phyloP scores from a whole-genome alignment of 2,797 vertebrate genomes.

The Necrosyrtes monachus region DNA sequence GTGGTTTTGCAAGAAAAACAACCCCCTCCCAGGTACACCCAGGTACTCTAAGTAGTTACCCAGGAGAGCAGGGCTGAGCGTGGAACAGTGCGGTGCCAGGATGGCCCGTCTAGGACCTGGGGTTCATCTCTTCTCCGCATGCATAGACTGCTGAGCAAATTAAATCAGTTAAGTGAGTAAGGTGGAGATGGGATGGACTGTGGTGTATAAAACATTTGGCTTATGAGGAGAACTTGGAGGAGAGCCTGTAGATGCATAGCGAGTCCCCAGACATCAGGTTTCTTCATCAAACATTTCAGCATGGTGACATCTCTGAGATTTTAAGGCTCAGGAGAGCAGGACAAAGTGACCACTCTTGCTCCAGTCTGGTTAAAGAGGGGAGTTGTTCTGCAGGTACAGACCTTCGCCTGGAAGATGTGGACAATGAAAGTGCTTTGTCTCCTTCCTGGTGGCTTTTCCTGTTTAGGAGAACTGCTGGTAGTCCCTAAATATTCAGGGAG shows the following conservation, averaged over 20 bases:
- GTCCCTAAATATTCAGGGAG: not conserved
- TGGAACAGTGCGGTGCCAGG: not conserved
- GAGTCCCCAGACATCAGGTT: not conserved
- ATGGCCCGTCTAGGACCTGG: not conserved
- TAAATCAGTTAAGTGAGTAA: not conserved
- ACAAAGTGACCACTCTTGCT: not conserved
- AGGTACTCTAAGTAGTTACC: not conserved
- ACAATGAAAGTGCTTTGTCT: not conserved
- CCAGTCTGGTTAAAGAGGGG: not conserved
- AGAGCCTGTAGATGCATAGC: rapidly evolving
- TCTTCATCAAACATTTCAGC: not conserved
- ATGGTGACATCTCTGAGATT: not conserved
- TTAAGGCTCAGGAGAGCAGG: not conserved
- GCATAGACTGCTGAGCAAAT: not conserved
- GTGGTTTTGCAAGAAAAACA: not conserved
- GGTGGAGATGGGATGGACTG: not conserved
- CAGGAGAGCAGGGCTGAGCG: not conserved
- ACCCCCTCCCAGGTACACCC: not conserved
- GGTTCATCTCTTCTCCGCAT: not conserved
- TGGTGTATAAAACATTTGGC: not conserved
- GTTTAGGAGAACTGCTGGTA: not conserved
- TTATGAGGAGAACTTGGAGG: not conserved
- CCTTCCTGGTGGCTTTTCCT: not conserved
- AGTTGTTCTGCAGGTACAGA: not conserved
- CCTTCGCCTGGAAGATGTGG: not conserved